These are phyloP conservation scores for Hartigia nigra DNA, from an alignment of 2,888 invertebrate species.

Conservation along the genomic window DNA sequence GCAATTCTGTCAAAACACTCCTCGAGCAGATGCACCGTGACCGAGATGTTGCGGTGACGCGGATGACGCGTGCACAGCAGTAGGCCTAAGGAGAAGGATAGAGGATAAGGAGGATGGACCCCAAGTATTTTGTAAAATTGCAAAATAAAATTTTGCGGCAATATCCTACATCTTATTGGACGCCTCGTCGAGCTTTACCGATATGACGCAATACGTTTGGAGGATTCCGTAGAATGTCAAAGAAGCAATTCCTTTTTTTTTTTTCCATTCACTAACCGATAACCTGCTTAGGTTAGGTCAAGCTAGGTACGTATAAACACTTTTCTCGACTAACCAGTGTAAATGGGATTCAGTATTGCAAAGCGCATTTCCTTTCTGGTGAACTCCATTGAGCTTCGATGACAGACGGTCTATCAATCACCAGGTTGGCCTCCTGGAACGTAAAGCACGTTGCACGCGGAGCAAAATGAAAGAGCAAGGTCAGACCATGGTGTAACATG, in stretches of 20 bases:
- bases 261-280: background rate
- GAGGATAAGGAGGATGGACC: background rate
- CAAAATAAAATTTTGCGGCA: background rate
- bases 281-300: background rate
- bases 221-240: background rate
- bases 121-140: background rate
- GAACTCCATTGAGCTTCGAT: background rate
- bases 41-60: background rate
- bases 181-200: background rate
- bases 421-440: background rate
- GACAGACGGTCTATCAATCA: background rate
- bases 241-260: background rate
- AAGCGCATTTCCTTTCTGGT: background rate
- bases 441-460: background rate
- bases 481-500: background rate
- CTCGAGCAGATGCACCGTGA: background rate
- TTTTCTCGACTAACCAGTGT: background rate
- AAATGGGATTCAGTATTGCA: background rate
- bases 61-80: background rate
- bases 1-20: background rate
- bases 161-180: constrained; percentile 11
- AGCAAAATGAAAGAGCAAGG: background rate
- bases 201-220: background rate
- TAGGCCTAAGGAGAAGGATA: background rate
- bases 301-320: background rate